Evolutionary conservation across 2,888 invertebrate species (phyloP).

Genomic region (Drosophila pegasa): DNA sequence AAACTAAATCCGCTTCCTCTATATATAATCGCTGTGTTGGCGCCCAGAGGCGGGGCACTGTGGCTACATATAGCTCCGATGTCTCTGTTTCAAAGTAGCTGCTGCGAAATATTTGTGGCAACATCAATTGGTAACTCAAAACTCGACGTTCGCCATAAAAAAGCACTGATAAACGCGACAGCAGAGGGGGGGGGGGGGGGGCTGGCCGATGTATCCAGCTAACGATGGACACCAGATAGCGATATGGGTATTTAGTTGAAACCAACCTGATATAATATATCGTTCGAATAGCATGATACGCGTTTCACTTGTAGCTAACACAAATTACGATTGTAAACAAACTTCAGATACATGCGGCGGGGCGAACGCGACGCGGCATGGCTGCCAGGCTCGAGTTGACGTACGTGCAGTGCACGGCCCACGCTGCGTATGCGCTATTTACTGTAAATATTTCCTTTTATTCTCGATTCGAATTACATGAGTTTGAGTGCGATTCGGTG

Average conservation of each 20-base stretch:
- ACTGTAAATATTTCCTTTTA: not conserved
- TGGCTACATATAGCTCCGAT: conserved; percentile 10
- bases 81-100: conserved; percentile 37
- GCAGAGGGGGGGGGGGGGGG: no score
- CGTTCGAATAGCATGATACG: conserved; percentile 83
- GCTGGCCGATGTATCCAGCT: conserved; percentile 24
- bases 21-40: conserved; percentile 10
- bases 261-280: conserved; percentile 84
- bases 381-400: conserved; percentile 7
- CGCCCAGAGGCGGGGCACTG: not conserved
- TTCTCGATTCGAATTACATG: not conserved
- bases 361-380: conserved; percentile 61
- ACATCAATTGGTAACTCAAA: conserved; percentile 50
- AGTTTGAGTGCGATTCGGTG: conserved; percentile 50
- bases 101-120: conserved; percentile 44
- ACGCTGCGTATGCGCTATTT: conserved; percentile 64
- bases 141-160: conserved; percentile 40
- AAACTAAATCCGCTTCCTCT: conserved; percentile 30
- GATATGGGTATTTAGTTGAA: conserved; percentile 18
- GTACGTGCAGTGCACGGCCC: conserved; percentile 7
- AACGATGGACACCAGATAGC: conserved; percentile 19
- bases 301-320: conserved; percentile 50
- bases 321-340: conserved; percentile 47
- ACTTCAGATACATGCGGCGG: conserved; percentile 30
- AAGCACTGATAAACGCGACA: conserved; percentile 42